These are phyloP conservation scores for Sciurus niger DNA, from an alignment of 2,113 vertebrate genomes.

Conservation along the genomic window DNA sequence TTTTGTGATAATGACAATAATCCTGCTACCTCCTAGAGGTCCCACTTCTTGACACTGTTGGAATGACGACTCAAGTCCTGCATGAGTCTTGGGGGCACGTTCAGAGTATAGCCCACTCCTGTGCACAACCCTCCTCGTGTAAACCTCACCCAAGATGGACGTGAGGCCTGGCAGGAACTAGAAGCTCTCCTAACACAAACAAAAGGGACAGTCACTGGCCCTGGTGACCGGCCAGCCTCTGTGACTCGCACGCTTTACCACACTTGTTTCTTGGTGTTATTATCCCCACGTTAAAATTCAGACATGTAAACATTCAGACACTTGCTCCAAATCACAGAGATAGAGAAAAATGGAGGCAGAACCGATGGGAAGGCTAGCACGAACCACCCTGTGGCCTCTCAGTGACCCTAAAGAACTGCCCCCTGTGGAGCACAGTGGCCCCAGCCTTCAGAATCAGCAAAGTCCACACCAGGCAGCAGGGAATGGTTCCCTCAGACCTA, in stretches of 20 bases:
- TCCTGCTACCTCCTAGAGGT: too few species aligned
- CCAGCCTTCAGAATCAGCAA: neutral
- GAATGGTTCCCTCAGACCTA: rapidly evolving
- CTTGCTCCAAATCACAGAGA: neutral
- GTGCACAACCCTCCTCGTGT: neutral
- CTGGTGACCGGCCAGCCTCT: rapidly evolving
- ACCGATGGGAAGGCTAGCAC: rapidly evolving
- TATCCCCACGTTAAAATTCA: neutral
- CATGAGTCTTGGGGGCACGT: neutral
- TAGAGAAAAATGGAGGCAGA: neutral
- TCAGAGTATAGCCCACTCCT: neutral
- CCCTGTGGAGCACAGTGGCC: rapidly evolving
- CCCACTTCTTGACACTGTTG: too few species aligned
- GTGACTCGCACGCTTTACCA: neutral
- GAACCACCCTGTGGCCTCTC: too few species aligned
- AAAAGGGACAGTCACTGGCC: neutral
- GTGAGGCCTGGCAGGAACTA: neutral
- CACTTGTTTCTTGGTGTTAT: neutral
- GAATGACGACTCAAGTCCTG: too few species aligned
- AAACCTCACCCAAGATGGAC: neutral
- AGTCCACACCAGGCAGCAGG: neutral
- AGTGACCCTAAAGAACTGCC: rapidly evolving
- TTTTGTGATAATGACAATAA: too few species aligned
- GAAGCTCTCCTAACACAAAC: neutral
- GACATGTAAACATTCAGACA: neutral